These are phyloP conservation scores for Platycheirus albimanus DNA, from an alignment of 2,888 invertebrate genomes.

Conservation along the genomic window DNA sequence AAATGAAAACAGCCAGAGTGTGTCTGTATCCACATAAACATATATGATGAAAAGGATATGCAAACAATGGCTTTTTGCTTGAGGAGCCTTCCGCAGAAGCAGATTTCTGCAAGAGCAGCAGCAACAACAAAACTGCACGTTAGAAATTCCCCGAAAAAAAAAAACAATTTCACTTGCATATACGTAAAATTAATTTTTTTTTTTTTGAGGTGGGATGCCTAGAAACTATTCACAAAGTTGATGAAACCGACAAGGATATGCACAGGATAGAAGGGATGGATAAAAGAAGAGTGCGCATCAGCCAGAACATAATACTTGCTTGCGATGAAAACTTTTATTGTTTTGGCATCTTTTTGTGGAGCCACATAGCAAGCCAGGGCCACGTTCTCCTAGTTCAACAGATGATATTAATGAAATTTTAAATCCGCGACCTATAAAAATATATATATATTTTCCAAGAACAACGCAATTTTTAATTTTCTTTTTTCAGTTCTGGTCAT, in stretches of 20 bases:
- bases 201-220: slow-evolving; percentile 6
- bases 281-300: slow-evolving; percentile 24
- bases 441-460: slow-evolving; percentile 14
- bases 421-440: slow-evolving; percentile 69
- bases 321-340: slow-evolving; percentile 61
- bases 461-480: slow-evolving; percentile 29
- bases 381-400: slow-evolving; percentile 40
- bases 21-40: too few relatives aligned
- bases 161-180: slow-evolving; percentile 49
- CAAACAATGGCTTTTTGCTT: slow-evolving; percentile 62
- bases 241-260: slow-evolving; percentile 54
- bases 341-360: slow-evolving; percentile 49
- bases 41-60: slow-evolving; percentile 65
- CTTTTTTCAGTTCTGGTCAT: slow-evolving; percentile 35
- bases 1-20: not conserved
- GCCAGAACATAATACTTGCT: slow-evolving; percentile 13
- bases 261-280: too few relatives aligned
- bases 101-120: slow-evolving; percentile 44
- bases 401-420: slow-evolving; percentile 73
- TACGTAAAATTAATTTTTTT: not conserved
- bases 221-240: slow-evolving; percentile 58
- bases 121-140: slow-evolving; percentile 28
- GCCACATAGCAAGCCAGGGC: not conserved
- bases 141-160: too few relatives aligned
- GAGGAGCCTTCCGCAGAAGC: slow-evolving; percentile 40